Conservation (phyloP, 53 echinoderm and acorn worm genomes). For the Luidia sarsii region DNA sequence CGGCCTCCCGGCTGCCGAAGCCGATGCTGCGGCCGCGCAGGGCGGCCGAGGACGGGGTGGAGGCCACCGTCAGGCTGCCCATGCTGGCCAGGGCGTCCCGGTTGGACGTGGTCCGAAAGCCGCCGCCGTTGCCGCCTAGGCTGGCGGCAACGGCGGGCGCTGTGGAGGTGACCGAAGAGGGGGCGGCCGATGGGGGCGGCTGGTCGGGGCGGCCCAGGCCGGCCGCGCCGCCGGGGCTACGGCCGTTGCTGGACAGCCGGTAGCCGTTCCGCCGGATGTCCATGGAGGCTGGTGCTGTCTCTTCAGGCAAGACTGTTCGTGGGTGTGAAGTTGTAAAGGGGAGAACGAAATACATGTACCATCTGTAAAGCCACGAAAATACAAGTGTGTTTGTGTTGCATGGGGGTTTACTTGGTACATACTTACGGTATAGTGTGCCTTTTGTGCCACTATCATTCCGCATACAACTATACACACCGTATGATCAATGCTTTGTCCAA, state of each 20-base stretch:
- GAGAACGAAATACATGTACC: background rate
- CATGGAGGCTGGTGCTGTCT: constrained; percentile 44
- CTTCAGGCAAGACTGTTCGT: constrained; percentile 57
- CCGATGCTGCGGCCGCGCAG: constrained; percentile 77
- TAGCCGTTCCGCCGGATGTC: constrained; percentile 70
- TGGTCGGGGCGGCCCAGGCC: constrained; percentile 17
- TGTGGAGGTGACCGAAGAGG: no score
- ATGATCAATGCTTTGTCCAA: no score
- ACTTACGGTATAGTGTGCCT: no score
- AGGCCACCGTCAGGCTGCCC: constrained; percentile 32
- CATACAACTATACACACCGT: no score
- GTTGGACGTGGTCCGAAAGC: constrained; percentile 37
- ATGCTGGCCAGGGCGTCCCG: constrained; percentile 56
- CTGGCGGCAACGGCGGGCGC: background rate
- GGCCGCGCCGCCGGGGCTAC: constrained; percentile 9
- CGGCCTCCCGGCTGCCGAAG: constrained; percentile 61
- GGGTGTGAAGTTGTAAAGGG: background rate
- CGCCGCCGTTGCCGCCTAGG: constrained; percentile 22
- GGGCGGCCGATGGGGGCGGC: background rate
- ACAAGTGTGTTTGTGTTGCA: no score
- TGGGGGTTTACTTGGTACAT: no score
- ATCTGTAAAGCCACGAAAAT: no score
- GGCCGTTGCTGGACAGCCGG: constrained; percentile 56
- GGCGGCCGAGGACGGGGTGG: constrained; percentile 45
- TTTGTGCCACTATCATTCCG: no score